Evolutionary conservation across 2,113 vertebrate species (phyloP).

Genomic region (Poecilia latipinna): DNA sequence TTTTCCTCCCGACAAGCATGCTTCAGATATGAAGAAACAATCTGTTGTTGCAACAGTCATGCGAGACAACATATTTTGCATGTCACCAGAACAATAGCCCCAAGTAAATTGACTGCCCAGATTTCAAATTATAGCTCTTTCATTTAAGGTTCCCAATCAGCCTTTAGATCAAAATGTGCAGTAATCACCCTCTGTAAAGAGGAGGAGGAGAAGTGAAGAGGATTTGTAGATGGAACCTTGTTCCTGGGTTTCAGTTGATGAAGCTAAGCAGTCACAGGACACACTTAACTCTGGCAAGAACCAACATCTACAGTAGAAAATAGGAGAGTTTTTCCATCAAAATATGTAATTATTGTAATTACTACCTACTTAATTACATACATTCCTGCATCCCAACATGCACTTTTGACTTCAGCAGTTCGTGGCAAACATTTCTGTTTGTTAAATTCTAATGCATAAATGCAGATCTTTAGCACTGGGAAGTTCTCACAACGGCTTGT

Average conservation of each 20-base stretch:
- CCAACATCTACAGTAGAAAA: not conserved
- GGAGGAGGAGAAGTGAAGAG: slow-evolving; percentile 5
- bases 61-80: not conserved
- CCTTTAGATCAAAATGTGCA: slow-evolving; percentile 54
- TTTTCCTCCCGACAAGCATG: not conserved
- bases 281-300: not conserved
- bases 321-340: not conserved
- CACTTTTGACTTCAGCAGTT: not conserved
- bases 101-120: slow-evolving; percentile 38
- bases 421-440: not conserved
- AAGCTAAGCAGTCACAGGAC: slow-evolving; percentile 13
- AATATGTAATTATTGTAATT: not conserved
- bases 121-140: slow-evolving; percentile 49
- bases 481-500: not conserved
- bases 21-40: slow-evolving; percentile 24
- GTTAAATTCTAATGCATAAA: not conserved
- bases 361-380: not conserved
- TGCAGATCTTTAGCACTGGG: not conserved
- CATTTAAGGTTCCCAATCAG: slow-evolving; percentile 57
- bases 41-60: slow-evolving; percentile 16
- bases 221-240: slow-evolving; percentile 22
- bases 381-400: not conserved
- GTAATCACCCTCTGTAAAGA: slow-evolving; percentile 48
- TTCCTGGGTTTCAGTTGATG: not conserved
- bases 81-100: slow-evolving; percentile 43